Evolutionary conservation across 2,113 vertebrate species (phyloP), one percentile per base, ranked within the genome.

Genomic region (Rafetus swinhoei): DNA sequence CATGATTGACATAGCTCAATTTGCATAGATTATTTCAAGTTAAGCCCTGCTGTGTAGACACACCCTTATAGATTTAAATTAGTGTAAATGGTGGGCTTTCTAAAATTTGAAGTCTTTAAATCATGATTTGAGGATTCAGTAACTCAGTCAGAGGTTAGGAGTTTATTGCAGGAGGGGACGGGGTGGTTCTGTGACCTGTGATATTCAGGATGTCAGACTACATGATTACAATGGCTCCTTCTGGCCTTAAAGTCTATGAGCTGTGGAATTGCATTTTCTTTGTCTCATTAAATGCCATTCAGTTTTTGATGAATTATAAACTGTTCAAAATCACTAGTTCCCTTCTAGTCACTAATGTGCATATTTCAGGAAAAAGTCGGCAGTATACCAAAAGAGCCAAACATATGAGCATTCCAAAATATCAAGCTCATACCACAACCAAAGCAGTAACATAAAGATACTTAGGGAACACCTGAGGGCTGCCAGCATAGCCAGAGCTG

Each of bases 361-460:
- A 32, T 24, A 4, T 22, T 12, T 15, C 35, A 25, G 54, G 21
- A 81, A 5, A 22, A 57, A 65, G 18, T 54, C 93, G 84, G 45
- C 89, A 94, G 69, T 52, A 81, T 52, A 72, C 25, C 69, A 69
- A 84, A 87, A 91, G 53, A 25, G 80, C 9, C 9, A 35, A 29
- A 90, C 22, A n/a, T 22, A 81, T 25, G 82, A 16, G 90, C 16
- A 81, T 45, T 65, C 79, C 92, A 93, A 84, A 65, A 12, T 39
- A 60, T 45, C 4, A 0, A 7, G 29, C 76, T 77, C 82, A 12
- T 80, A 80, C 86, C 84, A 77, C 65, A 0, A 2, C 76, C 76
- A 52, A 72, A 90, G 85, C 52, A 90, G 35, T 79, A 86, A 56
- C 52, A 88, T 53, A 52, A 35, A 91, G 53, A 52, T 22, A 53